Conservation (phyloP, 2,113 vertebrate species). For the Protobothrops flavoviridis region DNA sequence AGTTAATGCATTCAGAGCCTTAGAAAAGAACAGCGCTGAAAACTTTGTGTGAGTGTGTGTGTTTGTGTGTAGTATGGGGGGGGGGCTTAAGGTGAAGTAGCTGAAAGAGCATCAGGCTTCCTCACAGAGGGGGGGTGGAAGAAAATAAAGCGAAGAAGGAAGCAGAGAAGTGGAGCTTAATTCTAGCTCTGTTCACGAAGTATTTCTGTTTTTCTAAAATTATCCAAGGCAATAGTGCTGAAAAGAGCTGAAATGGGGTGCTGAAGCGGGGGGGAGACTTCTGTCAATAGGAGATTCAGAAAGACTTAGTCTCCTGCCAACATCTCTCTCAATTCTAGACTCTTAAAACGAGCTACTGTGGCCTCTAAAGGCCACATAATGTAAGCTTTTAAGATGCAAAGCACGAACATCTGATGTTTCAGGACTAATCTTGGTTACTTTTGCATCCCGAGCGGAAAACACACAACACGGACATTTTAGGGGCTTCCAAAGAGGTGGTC, state of each 20-base stretch:
- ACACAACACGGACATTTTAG: not conserved
- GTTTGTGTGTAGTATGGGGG: not conserved
- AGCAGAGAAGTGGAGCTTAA: slow-evolving; percentile 4
- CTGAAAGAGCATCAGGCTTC: not conserved
- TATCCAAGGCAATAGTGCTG: not conserved
- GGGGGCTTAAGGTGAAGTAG: not conserved
- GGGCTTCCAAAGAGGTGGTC: not conserved
- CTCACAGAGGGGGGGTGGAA: not conserved
- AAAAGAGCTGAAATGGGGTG: not conserved
- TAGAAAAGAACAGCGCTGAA: not conserved
- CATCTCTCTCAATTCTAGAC: not conserved
- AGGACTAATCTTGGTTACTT: not conserved
- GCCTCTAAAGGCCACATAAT: not conserved
- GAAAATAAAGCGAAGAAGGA: not conserved
- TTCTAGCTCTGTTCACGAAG: not conserved
- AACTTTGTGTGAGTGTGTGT: not conserved
- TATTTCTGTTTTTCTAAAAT: not conserved
- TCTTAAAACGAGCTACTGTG: not conserved
- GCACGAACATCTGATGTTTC: not conserved
- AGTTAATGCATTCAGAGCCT: not conserved
- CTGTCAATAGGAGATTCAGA: not conserved
- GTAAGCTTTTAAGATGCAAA: not conserved
- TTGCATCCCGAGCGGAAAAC: not conserved
- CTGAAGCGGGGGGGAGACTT: not conserved
- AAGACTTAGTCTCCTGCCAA: not conserved